Base-by-base conservation (phyloP, 2,113 vertebrate species). In the Procavia capensis region DNA sequence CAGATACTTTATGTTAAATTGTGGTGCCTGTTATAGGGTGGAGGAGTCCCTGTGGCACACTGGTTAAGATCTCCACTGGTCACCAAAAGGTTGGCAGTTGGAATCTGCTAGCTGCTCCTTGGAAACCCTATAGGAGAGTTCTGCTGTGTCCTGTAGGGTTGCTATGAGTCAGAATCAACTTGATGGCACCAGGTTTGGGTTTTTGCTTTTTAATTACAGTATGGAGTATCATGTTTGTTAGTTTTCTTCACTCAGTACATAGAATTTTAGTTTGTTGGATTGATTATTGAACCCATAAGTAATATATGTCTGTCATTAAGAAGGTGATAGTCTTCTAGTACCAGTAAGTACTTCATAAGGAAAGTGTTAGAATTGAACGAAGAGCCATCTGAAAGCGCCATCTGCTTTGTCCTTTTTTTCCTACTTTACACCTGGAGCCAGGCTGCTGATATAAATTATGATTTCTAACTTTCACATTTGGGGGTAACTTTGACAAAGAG, bases 381-480 rank as follows among this genome's bases (percentile, higher is more conserved):
- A 74, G 63, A 63, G 6, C 64, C 54, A 7, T 96, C 13, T 43
- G 63, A 54, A 25, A 78, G 0, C 27, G 64, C 61, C 79, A 59
- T 86, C 50, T 78, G 83, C 80, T 92, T 94, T 79, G 36, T 57
- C 57, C 11, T 63, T 6, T 72, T 47, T 61, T 43, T 85, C 54
- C 29, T 84, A 8, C 50, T 95, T 96, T 92, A 81, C 8, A 90
- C 86, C 84, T 94, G 80, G 79, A 94, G 93, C 57, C 22, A 89
- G 85, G 57, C 79, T 81, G 19, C 82, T 90, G 59, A 76, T 84
- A 88, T 78, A 90, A 96, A 85, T 68, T 72, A 81, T 85, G 22
- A 88, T 95, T 96, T 81, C 66, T 88, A 29, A 80, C 70, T 39
- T 85, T 97, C 94, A 82, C 41, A 79, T 93, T 95, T 93, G 93